phyloP scores from a whole-genome alignment of 2,888 invertebrate species.

The Uloborus plumipes region DNA sequence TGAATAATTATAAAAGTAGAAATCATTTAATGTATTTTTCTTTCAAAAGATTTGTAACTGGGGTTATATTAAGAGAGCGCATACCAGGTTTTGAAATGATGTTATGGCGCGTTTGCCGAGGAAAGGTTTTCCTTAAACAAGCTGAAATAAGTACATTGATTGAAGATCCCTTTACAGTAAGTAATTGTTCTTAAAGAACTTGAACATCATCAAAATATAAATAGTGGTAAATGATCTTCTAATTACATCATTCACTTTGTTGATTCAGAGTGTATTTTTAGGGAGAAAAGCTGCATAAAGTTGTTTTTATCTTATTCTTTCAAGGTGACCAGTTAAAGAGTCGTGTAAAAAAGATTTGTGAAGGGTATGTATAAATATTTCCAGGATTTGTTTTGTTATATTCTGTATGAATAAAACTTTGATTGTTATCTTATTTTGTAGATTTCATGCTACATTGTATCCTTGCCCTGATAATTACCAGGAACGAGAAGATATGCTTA shows the following conservation, averaged over 20 bases:
- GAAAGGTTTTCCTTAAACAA: conserved; percentile 95
- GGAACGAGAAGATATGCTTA: conserved; percentile 97
- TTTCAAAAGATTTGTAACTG: conserved; percentile 89
- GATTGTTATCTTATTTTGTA: conserved; percentile 16
- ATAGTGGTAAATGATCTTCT: too few relatives aligned
- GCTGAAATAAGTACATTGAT: conserved; percentile 80
- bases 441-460: conserved; percentile 94
- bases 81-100: conserved; percentile 96
- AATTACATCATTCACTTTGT: too few relatives aligned
- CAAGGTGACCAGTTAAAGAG: conserved; percentile 69
- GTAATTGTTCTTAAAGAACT: not conserved
- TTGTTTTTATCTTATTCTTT: conserved; percentile 69
- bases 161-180: conserved; percentile 62
- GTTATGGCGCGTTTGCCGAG: conserved; percentile 97
- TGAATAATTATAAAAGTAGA: too few relatives aligned
- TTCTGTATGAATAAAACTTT: not conserved
- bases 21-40: not conserved
- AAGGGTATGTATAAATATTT: conserved; percentile 69
- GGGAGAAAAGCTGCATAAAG: conserved; percentile 68
- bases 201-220: too few relatives aligned
- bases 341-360: conserved; percentile 69
- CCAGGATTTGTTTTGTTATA: not conserved
- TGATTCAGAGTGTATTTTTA: conserved; percentile 16
- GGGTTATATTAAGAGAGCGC: conserved; percentile 93
- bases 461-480: conserved; percentile 98